These are phyloP conservation scores for Dendrocopos noguchii DNA, from an alignment of 2,113 vertebrate species.

Conservation along the genomic window DNA sequence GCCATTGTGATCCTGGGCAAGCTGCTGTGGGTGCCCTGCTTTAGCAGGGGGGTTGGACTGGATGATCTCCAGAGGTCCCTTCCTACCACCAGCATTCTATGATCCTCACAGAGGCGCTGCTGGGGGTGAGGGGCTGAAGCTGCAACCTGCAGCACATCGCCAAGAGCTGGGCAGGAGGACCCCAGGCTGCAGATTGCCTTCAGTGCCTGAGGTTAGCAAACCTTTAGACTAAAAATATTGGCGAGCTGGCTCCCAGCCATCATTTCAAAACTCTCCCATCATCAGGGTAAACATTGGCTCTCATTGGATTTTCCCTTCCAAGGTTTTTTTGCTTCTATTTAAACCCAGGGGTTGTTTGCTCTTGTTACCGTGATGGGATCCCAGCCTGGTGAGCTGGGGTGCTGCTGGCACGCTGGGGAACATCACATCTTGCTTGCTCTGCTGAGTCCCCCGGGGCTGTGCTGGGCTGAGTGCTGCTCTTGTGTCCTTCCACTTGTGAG, in stretches of 20 bases:
- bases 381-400: background rate
- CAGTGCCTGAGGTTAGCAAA: background rate
- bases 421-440: background rate
- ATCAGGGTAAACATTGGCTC: background rate
- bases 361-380: background rate
- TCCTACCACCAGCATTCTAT: no score
- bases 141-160: background rate
- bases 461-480: background rate
- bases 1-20: no score
- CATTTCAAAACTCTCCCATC: constrained; percentile 11
- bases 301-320: background rate
- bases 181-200: accelerated
- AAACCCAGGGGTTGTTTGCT: constrained; percentile 13
- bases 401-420: background rate
- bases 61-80: no score
- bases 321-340: constrained; percentile 32
- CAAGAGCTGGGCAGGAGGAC: accelerated
- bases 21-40: no score
- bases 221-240: background rate
- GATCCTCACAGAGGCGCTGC: background rate
- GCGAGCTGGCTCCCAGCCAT: background rate
- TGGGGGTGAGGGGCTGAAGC: background rate
- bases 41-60: no score
- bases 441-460: background rate
- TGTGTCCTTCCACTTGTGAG: background rate